phyloP scores from a whole-genome alignment of 2,797 vertebrate species.

The Onychomys arenicola region DNA sequence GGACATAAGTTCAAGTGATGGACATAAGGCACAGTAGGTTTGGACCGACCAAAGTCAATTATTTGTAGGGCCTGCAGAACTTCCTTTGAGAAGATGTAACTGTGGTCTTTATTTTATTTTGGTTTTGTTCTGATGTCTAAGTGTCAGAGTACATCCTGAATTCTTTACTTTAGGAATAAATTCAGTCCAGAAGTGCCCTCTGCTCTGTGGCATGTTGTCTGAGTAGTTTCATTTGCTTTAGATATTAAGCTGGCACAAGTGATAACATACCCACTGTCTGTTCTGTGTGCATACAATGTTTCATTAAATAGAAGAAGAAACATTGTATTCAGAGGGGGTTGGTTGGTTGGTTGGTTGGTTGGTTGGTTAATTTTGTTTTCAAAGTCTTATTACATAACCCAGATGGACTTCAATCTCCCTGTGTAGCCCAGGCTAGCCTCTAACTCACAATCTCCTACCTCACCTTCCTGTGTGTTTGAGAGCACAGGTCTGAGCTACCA shows the following conservation, averaged over 20 bases:
- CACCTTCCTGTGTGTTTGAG: neutral
- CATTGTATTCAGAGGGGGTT: neutral
- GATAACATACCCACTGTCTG: neutral
- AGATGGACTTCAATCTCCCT: neutral
- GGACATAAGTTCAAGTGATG: too few species aligned
- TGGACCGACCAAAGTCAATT: neutral
- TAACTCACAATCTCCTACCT: neutral
- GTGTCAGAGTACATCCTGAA: neutral
- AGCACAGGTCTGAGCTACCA: neutral
- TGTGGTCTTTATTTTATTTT: neutral
- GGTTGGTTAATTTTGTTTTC: neutral
- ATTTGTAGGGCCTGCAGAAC: neutral
- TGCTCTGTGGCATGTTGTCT: neutral
- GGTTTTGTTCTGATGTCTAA: neutral
- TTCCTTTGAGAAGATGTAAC: neutral
- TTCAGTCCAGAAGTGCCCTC: neutral
- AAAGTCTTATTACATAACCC: neutral
- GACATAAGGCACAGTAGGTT: neutral
- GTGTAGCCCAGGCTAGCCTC: neutral
- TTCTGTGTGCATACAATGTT: neutral
- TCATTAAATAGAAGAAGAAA: conserved; percentile 23
- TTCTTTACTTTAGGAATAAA: conserved; percentile 46
- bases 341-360: neutral
- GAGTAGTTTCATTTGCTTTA: conserved; percentile 24
- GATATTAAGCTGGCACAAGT: neutral